phyloP scores from a whole-genome alignment of 2,888 invertebrate species.

The Tuberolachnus salignus region DNA sequence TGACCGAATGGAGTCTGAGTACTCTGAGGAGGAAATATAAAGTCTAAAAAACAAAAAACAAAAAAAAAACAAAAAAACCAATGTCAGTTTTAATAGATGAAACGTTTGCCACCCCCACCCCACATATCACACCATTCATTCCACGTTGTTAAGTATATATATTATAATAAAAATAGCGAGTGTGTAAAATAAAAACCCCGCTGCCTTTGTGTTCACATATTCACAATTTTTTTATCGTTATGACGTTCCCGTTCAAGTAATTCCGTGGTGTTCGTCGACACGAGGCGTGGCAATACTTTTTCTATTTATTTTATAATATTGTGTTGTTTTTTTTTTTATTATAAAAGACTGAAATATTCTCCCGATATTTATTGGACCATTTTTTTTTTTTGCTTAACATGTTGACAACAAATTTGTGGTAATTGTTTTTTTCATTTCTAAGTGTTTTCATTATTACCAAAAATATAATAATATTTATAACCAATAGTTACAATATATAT shows the following conservation, averaged over 20 bases:
- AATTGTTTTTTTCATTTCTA: constrained; percentile 43
- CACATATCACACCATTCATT: constrained; percentile 30
- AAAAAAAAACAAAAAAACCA: too few species aligned
- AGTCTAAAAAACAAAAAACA: constrained; percentile 58
- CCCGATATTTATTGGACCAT: constrained; percentile 39
- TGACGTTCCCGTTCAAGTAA: neutral
- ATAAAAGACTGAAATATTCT: constrained; percentile 52
- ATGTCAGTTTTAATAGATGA: constrained; percentile 33
- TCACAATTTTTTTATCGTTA: constrained; percentile 22
- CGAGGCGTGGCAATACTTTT: constrained; percentile 16
- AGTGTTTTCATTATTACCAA: constrained; percentile 43
- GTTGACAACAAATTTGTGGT: constrained; percentile 44
- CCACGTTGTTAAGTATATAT: neutral
- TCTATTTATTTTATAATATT: constrained; percentile 30
- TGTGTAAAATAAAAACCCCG: constrained; percentile 20
- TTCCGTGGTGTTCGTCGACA: neutral
- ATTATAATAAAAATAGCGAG: constrained; percentile 18
- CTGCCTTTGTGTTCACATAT: constrained; percentile 13
- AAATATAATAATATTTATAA: constrained; percentile 42
- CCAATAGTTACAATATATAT: neutral
- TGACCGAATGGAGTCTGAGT: constrained; percentile 61
- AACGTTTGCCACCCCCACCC: neutral
- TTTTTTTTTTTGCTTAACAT: constrained; percentile 35
- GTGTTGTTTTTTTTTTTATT: constrained; percentile 43
- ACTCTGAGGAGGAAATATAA: constrained; percentile 60